Conservation (phyloP, 2,113 vertebrate species). For the Phylloscopus whistleri region DNA sequence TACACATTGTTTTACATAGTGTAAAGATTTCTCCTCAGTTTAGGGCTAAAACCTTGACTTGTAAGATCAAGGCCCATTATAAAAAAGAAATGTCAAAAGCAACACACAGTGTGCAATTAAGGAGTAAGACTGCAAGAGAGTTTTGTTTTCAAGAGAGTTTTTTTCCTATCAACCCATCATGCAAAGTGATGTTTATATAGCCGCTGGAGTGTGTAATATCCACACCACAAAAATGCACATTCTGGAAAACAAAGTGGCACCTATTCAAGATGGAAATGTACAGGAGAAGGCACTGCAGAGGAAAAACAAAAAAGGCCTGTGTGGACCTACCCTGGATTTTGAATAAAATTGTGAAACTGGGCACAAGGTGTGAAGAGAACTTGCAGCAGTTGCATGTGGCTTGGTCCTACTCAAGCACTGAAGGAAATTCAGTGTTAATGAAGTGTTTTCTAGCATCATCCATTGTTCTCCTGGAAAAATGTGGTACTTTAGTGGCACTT, state of each 20-base stretch:
- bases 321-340: not conserved
- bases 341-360: not conserved
- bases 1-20: not conserved
- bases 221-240: not conserved
- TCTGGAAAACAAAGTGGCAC: not conserved
- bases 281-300: not conserved
- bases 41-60: not conserved
- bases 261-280: not conserved
- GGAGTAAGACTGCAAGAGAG: not conserved
- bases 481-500: not conserved
- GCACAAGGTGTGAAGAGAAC: not conserved
- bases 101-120: not conserved
- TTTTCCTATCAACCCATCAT: not conserved
- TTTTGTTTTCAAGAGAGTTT: not conserved
- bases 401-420: not conserved
- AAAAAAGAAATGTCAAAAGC: not conserved
- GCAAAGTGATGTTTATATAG: not conserved
- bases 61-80: not conserved
- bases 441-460: not conserved
- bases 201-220: not conserved
- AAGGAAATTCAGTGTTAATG: not conserved
- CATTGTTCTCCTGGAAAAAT: not conserved
- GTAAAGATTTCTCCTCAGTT: not conserved
- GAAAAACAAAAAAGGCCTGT: not conserved
- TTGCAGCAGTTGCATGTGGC: not conserved